A percentile compares a stretch with the other conserved stretches of the same genome.
phyloP scores from a whole-genome alignment of 2,888 invertebrate genomes.

The Ariolimax columbianus region DNA sequence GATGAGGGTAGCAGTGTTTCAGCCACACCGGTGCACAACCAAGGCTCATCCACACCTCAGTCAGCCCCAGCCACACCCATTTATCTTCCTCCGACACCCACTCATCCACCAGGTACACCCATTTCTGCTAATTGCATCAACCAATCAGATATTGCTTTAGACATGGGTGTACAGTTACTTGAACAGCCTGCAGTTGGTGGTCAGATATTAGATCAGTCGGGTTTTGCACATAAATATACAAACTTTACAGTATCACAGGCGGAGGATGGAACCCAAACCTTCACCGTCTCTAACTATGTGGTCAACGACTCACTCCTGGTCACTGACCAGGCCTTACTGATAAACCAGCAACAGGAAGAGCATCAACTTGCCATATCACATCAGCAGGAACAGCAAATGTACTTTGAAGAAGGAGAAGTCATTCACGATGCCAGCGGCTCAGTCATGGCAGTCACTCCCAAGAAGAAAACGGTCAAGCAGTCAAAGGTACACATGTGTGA shows the following conservation, averaged over 20 bases:
- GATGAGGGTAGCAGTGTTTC: conserved; percentile 40
- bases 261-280: conserved; percentile 18
- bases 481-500: conserved; percentile 48
- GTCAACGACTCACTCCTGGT: conserved; percentile 35
- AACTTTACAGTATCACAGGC: conserved; percentile 23
- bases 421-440: conserved; percentile 47
- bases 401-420: conserved; percentile 44
- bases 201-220: conserved; percentile 34
- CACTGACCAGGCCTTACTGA: conserved; percentile 30
- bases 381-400: conserved; percentile 27
- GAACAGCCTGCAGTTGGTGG: conserved; percentile 1
- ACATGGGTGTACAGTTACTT: conserved; percentile 14
- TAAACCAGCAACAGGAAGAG: conserved; percentile 10
- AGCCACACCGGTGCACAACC: conserved; percentile 30
- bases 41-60: conserved; percentile 39
- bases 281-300: conserved; percentile 31
- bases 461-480: conserved; percentile 41
- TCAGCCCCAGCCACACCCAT: conserved; percentile 46
- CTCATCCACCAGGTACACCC: conserved; percentile 37
- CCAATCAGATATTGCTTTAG: conserved; percentile 8
- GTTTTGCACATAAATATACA: conserved; percentile 38
- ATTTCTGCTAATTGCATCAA: conserved; percentile 4
- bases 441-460: conserved; percentile 40
- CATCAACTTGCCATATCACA: conserved; percentile 3
- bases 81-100: conserved; percentile 41